phyloP scores from a whole-genome alignment of 1,140 invertebrate species.

The Aphidius gifuensis region DNA sequence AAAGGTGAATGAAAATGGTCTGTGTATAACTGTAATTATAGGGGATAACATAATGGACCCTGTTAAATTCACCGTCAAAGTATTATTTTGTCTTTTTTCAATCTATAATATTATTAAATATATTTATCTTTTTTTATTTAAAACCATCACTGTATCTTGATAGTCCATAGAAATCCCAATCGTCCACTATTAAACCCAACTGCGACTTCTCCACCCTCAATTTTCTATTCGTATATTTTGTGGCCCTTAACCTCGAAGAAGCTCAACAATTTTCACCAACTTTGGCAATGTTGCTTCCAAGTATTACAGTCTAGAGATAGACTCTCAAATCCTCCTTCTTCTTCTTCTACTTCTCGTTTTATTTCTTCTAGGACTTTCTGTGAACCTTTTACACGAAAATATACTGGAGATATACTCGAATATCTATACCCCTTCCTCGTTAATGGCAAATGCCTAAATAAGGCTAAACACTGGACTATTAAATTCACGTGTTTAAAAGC shows the following conservation, averaged over 20 bases:
- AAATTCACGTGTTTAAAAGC: background rate
- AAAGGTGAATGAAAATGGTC: conserved; percentile 40
- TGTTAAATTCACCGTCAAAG: conserved; percentile 21
- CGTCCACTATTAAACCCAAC: too few species aligned
- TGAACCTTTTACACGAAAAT: too few species aligned
- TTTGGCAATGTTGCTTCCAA: conserved; percentile 11
- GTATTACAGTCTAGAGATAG: background rate
- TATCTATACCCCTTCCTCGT: background rate
- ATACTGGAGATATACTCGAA: too few species aligned
- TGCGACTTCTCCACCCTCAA: too few species aligned
- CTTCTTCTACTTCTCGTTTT: too few species aligned
- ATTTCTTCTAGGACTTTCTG: background rate
- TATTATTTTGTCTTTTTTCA: conserved; percentile 14
- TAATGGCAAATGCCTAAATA: conserved; percentile 27
- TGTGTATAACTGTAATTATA: conserved; percentile 46
- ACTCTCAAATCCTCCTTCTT: background rate
- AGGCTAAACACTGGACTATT: conserved; percentile 26
- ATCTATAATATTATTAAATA: conserved; percentile 14
- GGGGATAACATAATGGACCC: conserved; percentile 46
- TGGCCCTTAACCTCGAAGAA: background rate
- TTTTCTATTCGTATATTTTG: background rate
- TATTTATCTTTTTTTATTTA: conserved; percentile 12
- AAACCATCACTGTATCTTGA: background rate
- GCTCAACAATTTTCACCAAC: background rate
- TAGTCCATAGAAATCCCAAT: background rate